These are phyloP conservation scores for Carapus acus DNA, from an alignment of 2,797 vertebrate species.

Conservation along the genomic window DNA sequence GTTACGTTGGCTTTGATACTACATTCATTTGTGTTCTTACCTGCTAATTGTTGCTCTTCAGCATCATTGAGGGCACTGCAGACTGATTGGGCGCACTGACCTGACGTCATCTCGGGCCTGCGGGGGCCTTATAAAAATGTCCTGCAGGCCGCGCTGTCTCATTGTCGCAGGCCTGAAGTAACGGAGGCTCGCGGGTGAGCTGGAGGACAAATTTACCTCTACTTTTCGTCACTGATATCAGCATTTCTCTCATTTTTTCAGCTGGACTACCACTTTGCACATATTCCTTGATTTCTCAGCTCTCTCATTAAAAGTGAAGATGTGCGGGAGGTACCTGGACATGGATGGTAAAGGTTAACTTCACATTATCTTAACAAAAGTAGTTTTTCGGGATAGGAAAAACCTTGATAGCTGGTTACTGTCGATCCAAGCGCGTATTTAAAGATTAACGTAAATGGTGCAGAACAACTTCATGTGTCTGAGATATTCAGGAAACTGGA, in stretches of 20 bases:
- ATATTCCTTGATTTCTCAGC: background rate
- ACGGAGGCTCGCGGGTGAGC: too few relatives aligned
- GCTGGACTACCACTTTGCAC: background rate
- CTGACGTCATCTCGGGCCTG: conserved; percentile 50
- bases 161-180: conserved; percentile 6
- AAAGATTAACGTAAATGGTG: too few relatives aligned
- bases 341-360: conserved; percentile 47
- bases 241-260: too few relatives aligned
- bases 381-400: too few relatives aligned
- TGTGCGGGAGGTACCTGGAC: conserved; percentile 53
- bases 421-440: too few relatives aligned
- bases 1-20: too few relatives aligned
- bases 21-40: too few relatives aligned
- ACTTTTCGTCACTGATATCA: background rate
- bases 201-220: too few relatives aligned
- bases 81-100: conserved; percentile 43
- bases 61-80: conserved; percentile 40
- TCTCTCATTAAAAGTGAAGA: conserved; percentile 15
- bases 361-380: too few relatives aligned
- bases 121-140: conserved; percentile 60
- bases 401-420: too few relatives aligned
- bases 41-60: background rate
- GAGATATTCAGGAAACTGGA: too few relatives aligned
- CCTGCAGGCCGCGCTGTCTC: conserved; percentile 35
- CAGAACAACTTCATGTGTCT: too few relatives aligned